These are phyloP conservation scores for Geotrypetes seraphini DNA, from an alignment of 2,797 vertebrate species.

Conservation along the genomic window DNA sequence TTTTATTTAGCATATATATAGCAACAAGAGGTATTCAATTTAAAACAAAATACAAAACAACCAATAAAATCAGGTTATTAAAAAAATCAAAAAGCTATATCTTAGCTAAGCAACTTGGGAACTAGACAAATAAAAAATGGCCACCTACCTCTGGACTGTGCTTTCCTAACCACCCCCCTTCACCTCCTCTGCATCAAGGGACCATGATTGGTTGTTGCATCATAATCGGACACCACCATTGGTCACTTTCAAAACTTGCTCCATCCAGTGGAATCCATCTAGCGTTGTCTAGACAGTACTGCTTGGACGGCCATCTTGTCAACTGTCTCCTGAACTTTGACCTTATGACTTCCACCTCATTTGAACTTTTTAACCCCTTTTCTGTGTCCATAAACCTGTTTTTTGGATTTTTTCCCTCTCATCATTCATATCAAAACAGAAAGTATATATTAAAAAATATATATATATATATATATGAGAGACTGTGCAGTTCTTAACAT, in stretches of 20 bases:
- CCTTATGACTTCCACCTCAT: conserved; percentile 6
- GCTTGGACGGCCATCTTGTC: conserved; percentile 62
- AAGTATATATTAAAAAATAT: not conserved
- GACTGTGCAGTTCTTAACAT: conserved; percentile 1
- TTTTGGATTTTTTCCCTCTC: not conserved
- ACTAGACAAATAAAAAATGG: conserved; percentile 44
- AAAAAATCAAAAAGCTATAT: too few species aligned
- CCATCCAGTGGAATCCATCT: conserved; percentile 66
- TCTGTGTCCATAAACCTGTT: conserved; percentile 8
- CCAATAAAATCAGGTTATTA: too few species aligned
- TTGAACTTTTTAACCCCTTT: not conserved
- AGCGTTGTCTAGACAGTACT: not conserved
- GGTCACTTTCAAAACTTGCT: conserved; percentile 53
- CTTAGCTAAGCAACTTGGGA: conserved; percentile 62
- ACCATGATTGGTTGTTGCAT: conserved; percentile 74
- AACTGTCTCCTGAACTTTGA: conserved; percentile 63
- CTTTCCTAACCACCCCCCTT: conserved; percentile 67
- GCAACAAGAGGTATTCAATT: too few species aligned
- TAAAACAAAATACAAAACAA: too few species aligned
- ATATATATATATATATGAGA: conserved; percentile 3
- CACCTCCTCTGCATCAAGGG: conserved; percentile 71
- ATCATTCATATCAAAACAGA: too few species aligned
- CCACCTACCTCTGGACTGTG: conserved; percentile 63
- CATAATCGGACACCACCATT: conserved; percentile 64
- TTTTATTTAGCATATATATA: too few species aligned